Evolutionary conservation across 2,113 vertebrate species (phyloP).

Genomic region (Dendropsophus ebraccatus): DNA sequence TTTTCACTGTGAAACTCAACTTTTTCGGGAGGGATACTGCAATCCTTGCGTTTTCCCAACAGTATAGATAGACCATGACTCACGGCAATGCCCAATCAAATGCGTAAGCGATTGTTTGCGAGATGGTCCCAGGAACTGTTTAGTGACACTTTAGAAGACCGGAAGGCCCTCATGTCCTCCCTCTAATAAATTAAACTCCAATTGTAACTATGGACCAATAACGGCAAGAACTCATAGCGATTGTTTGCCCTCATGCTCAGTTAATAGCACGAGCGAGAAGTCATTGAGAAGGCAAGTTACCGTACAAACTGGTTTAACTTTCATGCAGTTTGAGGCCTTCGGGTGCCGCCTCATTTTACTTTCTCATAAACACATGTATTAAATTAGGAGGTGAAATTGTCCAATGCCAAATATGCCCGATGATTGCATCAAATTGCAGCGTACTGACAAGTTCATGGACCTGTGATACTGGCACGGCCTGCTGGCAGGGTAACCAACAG

Average conservation of each 20-base stretch:
- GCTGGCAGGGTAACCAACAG: constrained; percentile 54
- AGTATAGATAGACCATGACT: no score
- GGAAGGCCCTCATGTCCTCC: not conserved
- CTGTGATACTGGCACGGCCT: constrained; percentile 21
- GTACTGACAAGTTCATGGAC: constrained; percentile 54
- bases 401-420: constrained; percentile 57
- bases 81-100: no score
- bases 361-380: constrained; percentile 46
- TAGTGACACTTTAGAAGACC: not conserved
- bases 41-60: no score
- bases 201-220: no score
- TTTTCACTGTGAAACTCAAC: no score
- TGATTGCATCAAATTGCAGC: constrained; percentile 40
- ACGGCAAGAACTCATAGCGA: not conserved
- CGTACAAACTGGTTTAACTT: constrained; percentile 32
- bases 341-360: constrained; percentile 36
- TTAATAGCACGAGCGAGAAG: not conserved
- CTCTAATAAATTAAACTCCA: not conserved
- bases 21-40: no score
- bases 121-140: no score
- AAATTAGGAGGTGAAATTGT: constrained; percentile 57
- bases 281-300: constrained; percentile 25
- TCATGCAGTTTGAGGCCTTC: constrained; percentile 1
- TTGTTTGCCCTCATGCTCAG: not conserved
- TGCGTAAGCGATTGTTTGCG: no score